Evolutionary conservation across 2,113 vertebrate genomes (phyloP), one percentile per base, ranked within the genome.

Genomic region (Microcebus murinus): DNA sequence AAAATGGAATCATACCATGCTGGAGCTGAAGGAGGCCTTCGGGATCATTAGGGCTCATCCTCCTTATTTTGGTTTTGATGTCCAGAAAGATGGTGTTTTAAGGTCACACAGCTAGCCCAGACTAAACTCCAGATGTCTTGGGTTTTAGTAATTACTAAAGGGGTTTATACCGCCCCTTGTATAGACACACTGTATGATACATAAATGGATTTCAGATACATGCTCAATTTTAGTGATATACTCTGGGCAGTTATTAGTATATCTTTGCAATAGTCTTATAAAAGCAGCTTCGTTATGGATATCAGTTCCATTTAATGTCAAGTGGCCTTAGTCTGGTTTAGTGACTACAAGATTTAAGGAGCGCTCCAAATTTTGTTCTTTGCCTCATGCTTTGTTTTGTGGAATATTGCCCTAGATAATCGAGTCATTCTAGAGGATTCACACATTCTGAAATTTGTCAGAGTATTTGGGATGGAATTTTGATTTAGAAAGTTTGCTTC

Each of bases 301-400:
- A 23, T 23, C 34, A 36, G 84, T 79, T 95, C 31, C 27, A 50
- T 52, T 87, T 42, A 55, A n/a, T 63, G 36, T 67, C 81, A 87
- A 20, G 15, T 93, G 34, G 18, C 36, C 36, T 87, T 80, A 29
- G 8, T 57, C 42, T 23, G 21, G 59, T 86, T 71, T 67, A 83
- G 29, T 90, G 80, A 52, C 9, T 90, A 13, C 10, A 48, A 59
- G 57, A 77, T 82, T 6, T 61, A 8, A 88, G 57, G 45, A 70
- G 42, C 23, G 63, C 39, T 96, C 25, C 23, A 68, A 21, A 65
- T 97, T 71, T n/a, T 85, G 23, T 95, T 84, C 14, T 70, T 92
- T 90, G 88, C 55, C 55, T 90, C 13, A 3, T 73, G 13, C 36
- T 93, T 70, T 93, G 27, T 96, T 68, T 96, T 81, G 81, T 29